These are phyloP conservation scores for Tortrix viridana DNA, from an alignment of 2,888 invertebrate species.

Conservation along the genomic window DNA sequence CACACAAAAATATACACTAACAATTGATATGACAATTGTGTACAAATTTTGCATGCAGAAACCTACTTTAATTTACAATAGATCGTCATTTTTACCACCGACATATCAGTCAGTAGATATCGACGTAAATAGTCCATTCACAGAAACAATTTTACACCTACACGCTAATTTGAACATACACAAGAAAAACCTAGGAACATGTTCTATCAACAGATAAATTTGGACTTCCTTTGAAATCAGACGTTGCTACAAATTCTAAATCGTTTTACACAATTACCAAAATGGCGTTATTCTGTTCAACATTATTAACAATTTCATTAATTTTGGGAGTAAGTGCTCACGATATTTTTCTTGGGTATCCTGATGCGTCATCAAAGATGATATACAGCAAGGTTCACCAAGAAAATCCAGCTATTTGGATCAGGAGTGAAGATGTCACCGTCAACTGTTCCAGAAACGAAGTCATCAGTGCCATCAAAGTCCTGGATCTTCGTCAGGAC, in stretches of 20 bases:
- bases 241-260: slow-evolving; percentile 4
- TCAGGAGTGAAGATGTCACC: slow-evolving; percentile 59
- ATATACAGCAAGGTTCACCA: slow-evolving; percentile 70
- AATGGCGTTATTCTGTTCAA: slow-evolving; percentile 7
- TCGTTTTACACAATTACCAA: background rate
- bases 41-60: background rate
- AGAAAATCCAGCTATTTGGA: slow-evolving; percentile 69
- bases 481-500: slow-evolving; percentile 63
- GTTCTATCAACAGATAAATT: slow-evolving; percentile 16
- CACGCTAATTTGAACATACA: slow-evolving; percentile 17
- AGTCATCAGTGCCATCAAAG: slow-evolving; percentile 67
- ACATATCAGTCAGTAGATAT: slow-evolving; percentile 15
- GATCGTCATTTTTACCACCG: slow-evolving; percentile 16
- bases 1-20: no score
- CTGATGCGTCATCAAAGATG: slow-evolving; percentile 60
- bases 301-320: background rate
- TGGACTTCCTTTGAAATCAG: slow-evolving; percentile 10
- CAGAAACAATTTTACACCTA: slow-evolving; percentile 29
- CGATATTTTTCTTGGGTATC: slow-evolving; percentile 54
- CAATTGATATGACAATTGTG: no score
- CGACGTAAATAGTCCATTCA: slow-evolving; percentile 38
- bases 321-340: slow-evolving; percentile 11
- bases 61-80: slow-evolving; percentile 18
- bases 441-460: slow-evolving; percentile 63
- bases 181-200: slow-evolving; percentile 5